Evolutionary conservation across 2,797 vertebrate species (phyloP).

Genomic region (Phaenicophaeus curvirostris): DNA sequence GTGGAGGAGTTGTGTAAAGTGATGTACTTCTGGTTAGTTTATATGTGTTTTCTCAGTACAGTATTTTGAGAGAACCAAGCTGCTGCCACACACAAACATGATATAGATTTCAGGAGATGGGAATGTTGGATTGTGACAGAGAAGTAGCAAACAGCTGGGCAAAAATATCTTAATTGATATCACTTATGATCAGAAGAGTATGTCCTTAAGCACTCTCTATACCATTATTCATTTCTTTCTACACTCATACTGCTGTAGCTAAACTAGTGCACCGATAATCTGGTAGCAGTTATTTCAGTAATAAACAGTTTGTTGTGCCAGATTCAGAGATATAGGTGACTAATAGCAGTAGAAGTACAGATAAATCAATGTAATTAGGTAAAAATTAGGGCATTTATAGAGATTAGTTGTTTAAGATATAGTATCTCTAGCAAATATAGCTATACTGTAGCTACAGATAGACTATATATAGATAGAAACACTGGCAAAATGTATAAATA

Average conservation of each 20-base stretch:
- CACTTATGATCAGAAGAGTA: background rate
- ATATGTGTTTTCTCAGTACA: background rate
- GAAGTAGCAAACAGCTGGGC: background rate
- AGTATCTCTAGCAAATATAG: background rate
- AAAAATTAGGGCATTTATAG: background rate
- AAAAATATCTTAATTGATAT: background rate
- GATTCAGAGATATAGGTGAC: background rate
- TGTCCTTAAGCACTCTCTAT: background rate
- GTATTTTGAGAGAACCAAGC: background rate
- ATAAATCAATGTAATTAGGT: background rate
- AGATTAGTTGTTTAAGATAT: background rate
- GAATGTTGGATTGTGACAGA: background rate
- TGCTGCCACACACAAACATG: background rate
- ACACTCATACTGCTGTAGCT: background rate
- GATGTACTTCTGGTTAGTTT: background rate
- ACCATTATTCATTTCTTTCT: background rate
- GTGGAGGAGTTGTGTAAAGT: background rate
- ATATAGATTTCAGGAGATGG: background rate
- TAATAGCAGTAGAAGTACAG: background rate
- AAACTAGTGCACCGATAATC: background rate
- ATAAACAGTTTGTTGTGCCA: background rate
- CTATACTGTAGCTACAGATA: background rate
- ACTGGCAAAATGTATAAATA: background rate
- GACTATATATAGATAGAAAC: background rate
- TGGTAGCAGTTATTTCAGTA: background rate